Evolutionary conservation across 1,140 invertebrate genomes (phyloP).

Genomic region (Philotrypesis tridentata): DNA sequence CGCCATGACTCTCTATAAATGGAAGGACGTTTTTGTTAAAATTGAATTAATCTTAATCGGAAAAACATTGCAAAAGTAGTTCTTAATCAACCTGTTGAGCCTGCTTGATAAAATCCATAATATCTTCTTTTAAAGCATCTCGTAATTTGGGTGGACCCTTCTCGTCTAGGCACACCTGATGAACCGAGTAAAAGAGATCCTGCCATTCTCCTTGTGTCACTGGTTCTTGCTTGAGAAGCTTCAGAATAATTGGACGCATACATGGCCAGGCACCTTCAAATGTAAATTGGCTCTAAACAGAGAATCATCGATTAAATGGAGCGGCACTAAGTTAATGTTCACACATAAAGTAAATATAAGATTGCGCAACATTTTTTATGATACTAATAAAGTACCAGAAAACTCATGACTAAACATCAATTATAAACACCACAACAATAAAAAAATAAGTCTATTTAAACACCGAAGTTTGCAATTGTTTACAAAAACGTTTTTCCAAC

Average conservation of each 20-base stretch:
- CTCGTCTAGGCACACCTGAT: slow-evolving; percentile 95
- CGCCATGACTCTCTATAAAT: slow-evolving; percentile 83
- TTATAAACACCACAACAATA: too few relatives aligned
- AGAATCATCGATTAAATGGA: slow-evolving; percentile 11
- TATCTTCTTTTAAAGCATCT: slow-evolving; percentile 92
- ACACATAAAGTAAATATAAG: too few relatives aligned
- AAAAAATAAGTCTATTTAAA: too few relatives aligned
- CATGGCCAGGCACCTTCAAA: slow-evolving; percentile 97
- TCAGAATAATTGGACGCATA: slow-evolving; percentile 94
- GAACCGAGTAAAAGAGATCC: slow-evolving; percentile 96
- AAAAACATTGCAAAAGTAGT: background rate
- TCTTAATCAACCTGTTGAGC: slow-evolving; percentile 82
- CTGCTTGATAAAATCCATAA: slow-evolving; percentile 95
- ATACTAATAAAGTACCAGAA: too few relatives aligned
- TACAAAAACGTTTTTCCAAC: background rate
- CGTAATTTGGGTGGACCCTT: slow-evolving; percentile 92
- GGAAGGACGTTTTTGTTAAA: background rate
- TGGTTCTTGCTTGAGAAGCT: slow-evolving; percentile 92
- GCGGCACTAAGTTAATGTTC: background rate
- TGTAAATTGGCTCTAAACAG: slow-evolving; percentile 75
- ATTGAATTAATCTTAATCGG: background rate
- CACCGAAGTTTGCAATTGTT: too few relatives aligned
- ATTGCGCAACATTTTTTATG: too few relatives aligned
- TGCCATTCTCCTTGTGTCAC: slow-evolving; percentile 98
- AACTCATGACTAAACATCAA: too few relatives aligned